Conservation (phyloP, 2,113 vertebrate genomes). For the Labrus mixtus region DNA sequence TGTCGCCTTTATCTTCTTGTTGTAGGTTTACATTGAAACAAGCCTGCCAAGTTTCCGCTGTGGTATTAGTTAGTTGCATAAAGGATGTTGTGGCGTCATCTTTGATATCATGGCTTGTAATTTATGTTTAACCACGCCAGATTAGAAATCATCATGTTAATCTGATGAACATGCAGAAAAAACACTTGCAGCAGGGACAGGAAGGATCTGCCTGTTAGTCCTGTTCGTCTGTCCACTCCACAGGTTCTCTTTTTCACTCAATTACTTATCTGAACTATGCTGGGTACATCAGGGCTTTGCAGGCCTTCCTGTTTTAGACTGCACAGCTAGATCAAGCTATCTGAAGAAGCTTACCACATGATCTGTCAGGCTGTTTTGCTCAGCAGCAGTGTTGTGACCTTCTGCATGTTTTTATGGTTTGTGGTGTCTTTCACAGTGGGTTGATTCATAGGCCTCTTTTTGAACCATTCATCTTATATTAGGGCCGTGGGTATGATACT, state of each 20-base stretch:
- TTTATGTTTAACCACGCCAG: constrained; percentile 50
- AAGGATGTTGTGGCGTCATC: constrained; percentile 39
- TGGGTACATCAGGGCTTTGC: constrained; percentile 36
- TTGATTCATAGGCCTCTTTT: constrained; percentile 35
- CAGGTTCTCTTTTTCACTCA: constrained; percentile 5
- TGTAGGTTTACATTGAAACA: constrained; percentile 44
- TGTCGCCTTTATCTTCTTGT: constrained; percentile 39
- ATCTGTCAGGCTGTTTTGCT: constrained; percentile 53
- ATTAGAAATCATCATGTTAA: constrained; percentile 69
- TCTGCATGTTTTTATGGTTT: constrained; percentile 27
- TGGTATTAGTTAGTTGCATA: constrained; percentile 29
- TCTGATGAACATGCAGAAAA: constrained; percentile 13
- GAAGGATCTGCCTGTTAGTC: constrained; percentile 26
- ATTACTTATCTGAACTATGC: constrained; percentile 35
- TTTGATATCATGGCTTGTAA: constrained; percentile 64
- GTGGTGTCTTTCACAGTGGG: constrained; percentile 27
- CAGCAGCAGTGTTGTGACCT: constrained; percentile 14
- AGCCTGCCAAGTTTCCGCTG: constrained; percentile 52
- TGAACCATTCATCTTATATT: constrained; percentile 26
- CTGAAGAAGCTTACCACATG: constrained; percentile 53
- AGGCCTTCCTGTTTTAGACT: constrained; percentile 55
- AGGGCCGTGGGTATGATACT: constrained; percentile 18
- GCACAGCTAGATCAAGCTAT: constrained; percentile 24
- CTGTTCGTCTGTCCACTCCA: constrained; percentile 53
- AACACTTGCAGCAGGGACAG: too few relatives aligned